Conservation (phyloP, 2,888 invertebrate species). For the Parnassius glacialis region DNA sequence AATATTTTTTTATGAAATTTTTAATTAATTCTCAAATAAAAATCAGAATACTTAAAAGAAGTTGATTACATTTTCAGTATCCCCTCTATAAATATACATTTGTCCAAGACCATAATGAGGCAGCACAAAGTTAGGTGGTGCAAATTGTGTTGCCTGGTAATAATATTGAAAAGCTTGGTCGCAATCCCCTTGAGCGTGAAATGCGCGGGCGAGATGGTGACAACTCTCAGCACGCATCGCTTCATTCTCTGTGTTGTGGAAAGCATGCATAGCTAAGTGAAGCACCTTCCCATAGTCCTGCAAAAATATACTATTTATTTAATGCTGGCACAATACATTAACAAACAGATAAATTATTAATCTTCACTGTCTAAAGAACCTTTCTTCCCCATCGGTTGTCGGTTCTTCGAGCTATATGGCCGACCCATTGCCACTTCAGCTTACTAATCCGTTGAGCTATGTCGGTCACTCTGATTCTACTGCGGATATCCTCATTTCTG, state of each 20-base stretch:
- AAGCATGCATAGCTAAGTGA: conserved; percentile 97
- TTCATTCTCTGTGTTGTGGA: conserved; percentile 99
- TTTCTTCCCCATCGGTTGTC: no score
- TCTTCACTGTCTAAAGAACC: no score
- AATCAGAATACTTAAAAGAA: neutral
- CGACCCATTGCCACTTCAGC: no score
- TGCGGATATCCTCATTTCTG: no score
- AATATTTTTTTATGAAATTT: neutral
- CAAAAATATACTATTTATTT: conserved; percentile 1
- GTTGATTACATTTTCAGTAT: conserved; percentile 91
- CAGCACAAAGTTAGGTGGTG: conserved; percentile 95
- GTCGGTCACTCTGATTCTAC: no score
- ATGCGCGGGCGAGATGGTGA: conserved; percentile 97
- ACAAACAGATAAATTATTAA: no score
- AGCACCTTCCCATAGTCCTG: conserved; percentile 97
- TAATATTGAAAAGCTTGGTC: conserved; percentile 99
- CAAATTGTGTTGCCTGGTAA: conserved; percentile 99
- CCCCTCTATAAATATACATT: conserved; percentile 99
- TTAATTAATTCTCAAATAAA: neutral
- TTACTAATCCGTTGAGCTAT: no score
- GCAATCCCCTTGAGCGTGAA: conserved; percentile 96
- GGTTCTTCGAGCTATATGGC: no score
- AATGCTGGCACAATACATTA: no score
- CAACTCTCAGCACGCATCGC: conserved; percentile 99
- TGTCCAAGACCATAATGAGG: conserved; percentile 99